Conservation (phyloP, 2,888 invertebrate species). For the Sarcophaga carnaria region DNA sequence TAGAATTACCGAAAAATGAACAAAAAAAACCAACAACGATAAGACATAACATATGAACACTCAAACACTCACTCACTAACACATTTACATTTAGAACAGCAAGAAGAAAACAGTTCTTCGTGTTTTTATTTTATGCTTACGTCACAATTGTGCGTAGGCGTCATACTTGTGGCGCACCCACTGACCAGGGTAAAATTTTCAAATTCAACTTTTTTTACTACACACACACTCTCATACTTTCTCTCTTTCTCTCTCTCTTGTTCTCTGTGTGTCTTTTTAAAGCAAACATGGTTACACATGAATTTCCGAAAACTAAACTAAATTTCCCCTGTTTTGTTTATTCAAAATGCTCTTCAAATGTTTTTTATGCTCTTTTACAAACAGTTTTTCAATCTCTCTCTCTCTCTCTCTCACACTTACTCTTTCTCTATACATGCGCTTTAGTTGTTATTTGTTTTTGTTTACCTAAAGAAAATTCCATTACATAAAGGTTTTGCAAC, state of each 20-base stretch:
- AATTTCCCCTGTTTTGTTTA: slow-evolving; percentile 41
- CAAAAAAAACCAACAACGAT: slow-evolving; percentile 3
- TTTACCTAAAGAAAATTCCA: slow-evolving; percentile 51
- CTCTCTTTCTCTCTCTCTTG: no score
- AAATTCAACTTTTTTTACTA: neutral
- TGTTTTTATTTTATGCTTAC: slow-evolving; percentile 76
- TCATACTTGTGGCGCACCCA: slow-evolving; percentile 82
- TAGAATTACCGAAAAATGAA: neutral
- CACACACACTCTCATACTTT: no score
- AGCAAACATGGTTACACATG: no score
- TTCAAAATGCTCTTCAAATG: no score
- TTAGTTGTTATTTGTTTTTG: slow-evolving; percentile 31
- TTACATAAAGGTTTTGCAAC: slow-evolving; percentile 59
- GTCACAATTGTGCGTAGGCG: slow-evolving; percentile 82
- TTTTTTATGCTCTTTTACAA: no score
- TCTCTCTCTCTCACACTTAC: neutral
- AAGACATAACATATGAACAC: slow-evolving; percentile 28
- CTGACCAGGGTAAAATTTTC: slow-evolving; percentile 71
- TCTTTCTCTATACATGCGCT: neutral
- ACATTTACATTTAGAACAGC: slow-evolving; percentile 6
- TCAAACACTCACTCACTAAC: slow-evolving; percentile 12
- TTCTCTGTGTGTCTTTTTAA: no score
- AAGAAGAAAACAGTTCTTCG: neutral
- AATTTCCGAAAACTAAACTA: neutral
- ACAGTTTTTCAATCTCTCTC: neutral